Base-by-base conservation (phyloP, 2,888 invertebrate genomes). In the Cecidostiba fungosa region DNA sequence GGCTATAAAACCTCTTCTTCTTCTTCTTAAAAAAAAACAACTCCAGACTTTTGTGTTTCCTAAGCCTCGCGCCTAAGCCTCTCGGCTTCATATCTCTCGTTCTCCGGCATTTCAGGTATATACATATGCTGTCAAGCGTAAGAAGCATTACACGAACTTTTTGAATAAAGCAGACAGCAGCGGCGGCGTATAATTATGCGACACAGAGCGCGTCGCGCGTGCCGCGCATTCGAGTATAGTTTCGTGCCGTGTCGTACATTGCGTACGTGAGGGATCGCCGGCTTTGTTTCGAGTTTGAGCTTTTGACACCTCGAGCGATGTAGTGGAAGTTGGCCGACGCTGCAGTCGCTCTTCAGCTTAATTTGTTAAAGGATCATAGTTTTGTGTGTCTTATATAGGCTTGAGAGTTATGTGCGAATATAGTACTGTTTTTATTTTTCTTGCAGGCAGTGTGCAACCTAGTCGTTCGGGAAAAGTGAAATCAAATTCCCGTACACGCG, bases 161-260 rank as follows among this genome's bases (percentile, higher is more conserved):
- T 66, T 66, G 66, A 66, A 66, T 26, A 26, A 66, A 59, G 54
- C n/a, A 59, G 54, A 59, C 54, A n/a, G 66, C 23, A 14, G 26
- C 12, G 66, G 26, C 23, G 26, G 2, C 1, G 23, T n/a, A 54
- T 59, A 59, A 59, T 59, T 59, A 59, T 59, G 54, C 54, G 54
- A n/a, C 47, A 19, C 16, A 19, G n/a, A 23, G n/a, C 19, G 54
- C 23, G 54, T n/a, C 66, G 66, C 26, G 29, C 66, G 66, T 66
- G 66, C 66, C 26, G 66, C 66, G 66, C 66, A 66, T 66, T 66
- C 66, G 66, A 66, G 66, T 66, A 14, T 29, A 29, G 66, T 14
- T 26, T 26, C 10, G n/a, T 29, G 12, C 29, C 29, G 66, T 16
- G 29, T 62, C 62, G 62, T 26, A 26, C 26, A 62, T 0, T 62